phyloP scores from a whole-genome alignment of 2,888 invertebrate genomes.

The Ochropleura plecta region DNA sequence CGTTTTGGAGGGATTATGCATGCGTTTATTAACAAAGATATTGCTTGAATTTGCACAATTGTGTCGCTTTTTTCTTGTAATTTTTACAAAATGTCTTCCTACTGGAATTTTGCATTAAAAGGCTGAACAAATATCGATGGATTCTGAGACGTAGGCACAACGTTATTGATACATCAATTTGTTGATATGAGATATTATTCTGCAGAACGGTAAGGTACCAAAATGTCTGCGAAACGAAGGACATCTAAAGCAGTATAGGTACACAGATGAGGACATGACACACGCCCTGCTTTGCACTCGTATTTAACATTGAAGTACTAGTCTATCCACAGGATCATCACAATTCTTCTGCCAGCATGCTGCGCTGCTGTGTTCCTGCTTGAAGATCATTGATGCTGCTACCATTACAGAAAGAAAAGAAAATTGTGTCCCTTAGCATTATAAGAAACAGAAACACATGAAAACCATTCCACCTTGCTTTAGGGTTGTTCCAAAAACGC shows the following conservation, averaged over 20 bases:
- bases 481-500: neutral
- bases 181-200: neutral
- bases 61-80: neutral
- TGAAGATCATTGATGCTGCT: neutral
- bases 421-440: no score
- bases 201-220: no score
- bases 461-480: neutral
- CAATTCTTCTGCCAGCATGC: neutral
- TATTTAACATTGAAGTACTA: neutral
- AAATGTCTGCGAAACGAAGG: no score
- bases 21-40: neutral
- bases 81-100: neutral
- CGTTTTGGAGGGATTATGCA: conserved; percentile 5
- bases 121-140: neutral
- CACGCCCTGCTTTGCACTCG: neutral
- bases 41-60: neutral
- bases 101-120: neutral
- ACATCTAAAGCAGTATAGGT: no score
- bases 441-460: no score
- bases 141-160: neutral
- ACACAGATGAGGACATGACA: no score
- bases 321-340: no score
- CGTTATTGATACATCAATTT: neutral
- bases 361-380: neutral
- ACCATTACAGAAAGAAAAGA: neutral